phyloP scores from a whole-genome alignment of 2,113 vertebrate species.

The Taurulus bubalis region DNA sequence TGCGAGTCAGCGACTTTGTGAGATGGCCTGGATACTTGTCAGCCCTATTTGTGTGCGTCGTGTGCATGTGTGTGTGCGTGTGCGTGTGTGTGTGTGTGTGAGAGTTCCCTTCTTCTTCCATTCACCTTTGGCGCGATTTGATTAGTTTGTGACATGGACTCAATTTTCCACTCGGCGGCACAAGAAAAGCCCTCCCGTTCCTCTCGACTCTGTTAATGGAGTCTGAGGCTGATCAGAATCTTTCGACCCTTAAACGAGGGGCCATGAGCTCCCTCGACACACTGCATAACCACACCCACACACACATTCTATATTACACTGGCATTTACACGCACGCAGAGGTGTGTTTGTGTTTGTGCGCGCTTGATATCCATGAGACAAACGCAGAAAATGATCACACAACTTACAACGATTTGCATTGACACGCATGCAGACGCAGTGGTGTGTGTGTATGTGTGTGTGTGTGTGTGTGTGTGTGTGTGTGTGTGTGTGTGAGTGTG shows the following conservation, averaged over 20 bases:
- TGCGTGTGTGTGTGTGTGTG: constrained; percentile 3
- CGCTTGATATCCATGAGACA: constrained; percentile 19
- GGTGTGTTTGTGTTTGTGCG: neutral
- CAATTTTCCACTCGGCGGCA: constrained; percentile 82
- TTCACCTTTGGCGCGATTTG: constrained; percentile 73
- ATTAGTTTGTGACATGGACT: constrained; percentile 82
- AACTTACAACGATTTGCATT: constrained; percentile 24
- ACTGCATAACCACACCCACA: constrained; percentile 10
- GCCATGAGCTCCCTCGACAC: constrained; percentile 49
- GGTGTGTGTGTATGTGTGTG: constrained; percentile 13
- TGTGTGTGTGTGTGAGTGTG: constrained; percentile 21
- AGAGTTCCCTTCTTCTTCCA: constrained; percentile 35
- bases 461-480: constrained; percentile 23
- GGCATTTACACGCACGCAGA: constrained; percentile 38
- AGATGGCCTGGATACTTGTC: constrained; percentile 60
- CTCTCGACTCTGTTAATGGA: constrained; percentile 64
- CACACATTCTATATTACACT: constrained; percentile 24
- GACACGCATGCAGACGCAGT: neutral
- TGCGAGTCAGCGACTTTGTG: constrained; percentile 63
- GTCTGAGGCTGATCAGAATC: constrained; percentile 68
- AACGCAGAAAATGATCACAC: constrained; percentile 38
- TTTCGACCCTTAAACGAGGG: constrained; percentile 71
- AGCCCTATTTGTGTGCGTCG: constrained; percentile 22
- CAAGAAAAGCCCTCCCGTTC: constrained; percentile 68
- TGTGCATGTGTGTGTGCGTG: constrained; percentile 20